A percentile compares a stretch with the other conserved stretches of the same genome.
These are phyloP conservation scores for Microcebus tavaratra DNA, from an alignment of 2,113 vertebrate genomes.

Conservation along the genomic window DNA sequence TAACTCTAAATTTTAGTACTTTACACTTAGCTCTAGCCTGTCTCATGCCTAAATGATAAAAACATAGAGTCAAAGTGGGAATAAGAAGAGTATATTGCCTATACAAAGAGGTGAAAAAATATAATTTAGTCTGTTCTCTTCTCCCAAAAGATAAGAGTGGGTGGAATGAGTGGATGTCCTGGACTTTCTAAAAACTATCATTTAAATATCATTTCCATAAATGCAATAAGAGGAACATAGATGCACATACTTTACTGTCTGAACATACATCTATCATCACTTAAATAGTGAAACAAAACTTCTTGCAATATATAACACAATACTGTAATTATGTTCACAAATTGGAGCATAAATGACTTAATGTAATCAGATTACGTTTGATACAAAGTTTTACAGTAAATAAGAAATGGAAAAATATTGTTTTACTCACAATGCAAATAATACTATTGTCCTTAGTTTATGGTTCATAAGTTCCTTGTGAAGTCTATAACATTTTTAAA, in stretches of 20 bases:
- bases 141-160: background rate
- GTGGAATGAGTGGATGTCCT: background rate
- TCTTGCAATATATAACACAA: background rate
- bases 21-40: background rate
- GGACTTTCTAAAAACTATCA: background rate
- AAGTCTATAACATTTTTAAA: background rate
- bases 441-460: background rate
- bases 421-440: background rate
- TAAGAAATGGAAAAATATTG: background rate
- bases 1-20: background rate
- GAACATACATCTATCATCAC: background rate
- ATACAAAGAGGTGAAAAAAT: background rate
- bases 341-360: conserved; percentile 12
- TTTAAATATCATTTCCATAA: background rate
- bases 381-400: background rate
- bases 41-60: background rate
- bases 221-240: background rate
- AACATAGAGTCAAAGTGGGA: background rate
- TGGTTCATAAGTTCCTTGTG: background rate
- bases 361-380: background rate
- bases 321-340: conserved; percentile 23
- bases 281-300: background rate
- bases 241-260: background rate
- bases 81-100: background rate
- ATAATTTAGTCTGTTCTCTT: background rate